Percentiles rank a stretch among this genome's conserved stretches.
These are phyloP conservation scores for Blastobasis adustella DNA, from an alignment of 2,888 invertebrate species.

Conservation along the genomic window DNA sequence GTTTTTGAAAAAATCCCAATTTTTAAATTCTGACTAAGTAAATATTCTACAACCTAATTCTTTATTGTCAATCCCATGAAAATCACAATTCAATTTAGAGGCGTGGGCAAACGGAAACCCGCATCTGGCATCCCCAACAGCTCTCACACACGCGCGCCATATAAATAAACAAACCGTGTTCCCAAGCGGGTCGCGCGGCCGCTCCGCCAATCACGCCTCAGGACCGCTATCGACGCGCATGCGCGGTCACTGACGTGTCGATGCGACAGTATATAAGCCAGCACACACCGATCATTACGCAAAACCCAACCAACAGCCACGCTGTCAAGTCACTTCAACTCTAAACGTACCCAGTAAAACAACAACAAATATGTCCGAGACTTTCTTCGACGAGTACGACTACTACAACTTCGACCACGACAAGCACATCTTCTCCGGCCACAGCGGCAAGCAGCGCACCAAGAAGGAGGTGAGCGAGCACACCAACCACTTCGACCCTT, in stretches of 20 bases:
- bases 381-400: conserved; percentile 92
- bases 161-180: conserved; percentile 57
- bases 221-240: conserved; percentile 66
- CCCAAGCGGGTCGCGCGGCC: conserved; percentile 46
- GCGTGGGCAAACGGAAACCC: too few relatives aligned
- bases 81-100: too few relatives aligned
- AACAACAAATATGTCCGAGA: conserved; percentile 82
- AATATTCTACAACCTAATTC: too few relatives aligned
- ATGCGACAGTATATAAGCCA: conserved; percentile 45
- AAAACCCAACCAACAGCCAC: conserved; percentile 39
- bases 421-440: conserved; percentile 89
- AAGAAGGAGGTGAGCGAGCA: conserved; percentile 92
- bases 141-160: conserved; percentile 40
- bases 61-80: too few relatives aligned
- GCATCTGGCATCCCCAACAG: conserved; percentile 32
- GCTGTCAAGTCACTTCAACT: conserved; percentile 22
- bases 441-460: conserved; percentile 92
- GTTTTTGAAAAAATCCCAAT: too few relatives aligned
- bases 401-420: conserved; percentile 96
- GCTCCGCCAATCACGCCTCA: conserved; percentile 55
- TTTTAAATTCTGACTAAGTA: too few relatives aligned
- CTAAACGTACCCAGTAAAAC: conserved; percentile 33
- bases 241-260: conserved; percentile 71
- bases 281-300: conserved; percentile 39
- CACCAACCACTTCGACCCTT: conserved; percentile 94